Conservation (phyloP, 2,113 vertebrate species). For the Emberiza fucata region DNA sequence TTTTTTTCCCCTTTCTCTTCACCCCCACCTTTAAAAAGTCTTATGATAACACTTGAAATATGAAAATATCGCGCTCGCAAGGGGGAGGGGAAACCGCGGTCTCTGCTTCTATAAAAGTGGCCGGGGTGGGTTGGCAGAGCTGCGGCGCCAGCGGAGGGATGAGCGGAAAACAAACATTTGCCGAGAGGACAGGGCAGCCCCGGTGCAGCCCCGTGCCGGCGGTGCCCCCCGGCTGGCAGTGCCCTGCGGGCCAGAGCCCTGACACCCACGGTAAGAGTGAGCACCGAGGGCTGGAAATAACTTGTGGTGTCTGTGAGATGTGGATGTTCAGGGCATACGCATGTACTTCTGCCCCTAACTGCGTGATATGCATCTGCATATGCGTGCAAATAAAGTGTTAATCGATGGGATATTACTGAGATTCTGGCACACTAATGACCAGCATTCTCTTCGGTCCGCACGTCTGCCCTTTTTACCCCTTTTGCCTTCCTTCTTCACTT, state of each 20-base stretch:
- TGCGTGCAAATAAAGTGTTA: neutral
- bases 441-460: neutral
- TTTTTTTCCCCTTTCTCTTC: neutral
- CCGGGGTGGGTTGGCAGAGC: neutral
- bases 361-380: neutral
- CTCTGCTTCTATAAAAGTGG: slow-evolving; percentile 28
- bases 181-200: neutral
- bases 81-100: slow-evolving; percentile 8
- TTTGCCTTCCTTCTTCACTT: neutral
- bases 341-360: neutral
- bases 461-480: neutral
- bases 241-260: neutral
- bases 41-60: slow-evolving; percentile 71
- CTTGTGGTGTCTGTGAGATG: neutral
- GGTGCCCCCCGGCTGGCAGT: neutral
- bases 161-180: neutral
- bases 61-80: slow-evolving; percentile 27
- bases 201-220: neutral
- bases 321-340: neutral
- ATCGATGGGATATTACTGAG: neutral
- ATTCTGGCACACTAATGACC: neutral
- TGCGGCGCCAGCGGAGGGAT: neutral
- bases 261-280: neutral
- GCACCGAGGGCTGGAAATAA: neutral
- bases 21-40: neutral